Evolutionary conservation across 2,797 vertebrate genomes (phyloP).

Genomic region (Alectoris magna): DNA sequence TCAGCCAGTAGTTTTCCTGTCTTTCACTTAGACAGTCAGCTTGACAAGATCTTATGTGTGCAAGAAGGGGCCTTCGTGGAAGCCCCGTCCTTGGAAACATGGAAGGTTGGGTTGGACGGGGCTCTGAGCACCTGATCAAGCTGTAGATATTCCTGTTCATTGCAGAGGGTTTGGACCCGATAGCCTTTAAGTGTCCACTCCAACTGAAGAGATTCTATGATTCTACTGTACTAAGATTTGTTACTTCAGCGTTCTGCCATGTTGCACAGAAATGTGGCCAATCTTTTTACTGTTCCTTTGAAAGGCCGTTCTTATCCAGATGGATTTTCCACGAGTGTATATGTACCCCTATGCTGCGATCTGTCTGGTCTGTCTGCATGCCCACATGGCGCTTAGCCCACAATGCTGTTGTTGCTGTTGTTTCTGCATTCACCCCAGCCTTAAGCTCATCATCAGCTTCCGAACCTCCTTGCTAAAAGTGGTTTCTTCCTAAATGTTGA

Average conservation of each 20-base stretch:
- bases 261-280: background rate
- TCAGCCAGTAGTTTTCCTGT: background rate
- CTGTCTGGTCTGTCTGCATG: background rate
- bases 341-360: background rate
- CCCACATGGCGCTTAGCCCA: background rate
- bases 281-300: background rate
- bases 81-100: no score
- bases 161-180: no score
- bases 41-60: background rate
- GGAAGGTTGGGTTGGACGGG: no score
- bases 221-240: no score
- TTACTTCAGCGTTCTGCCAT: background rate
- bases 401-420: background rate
- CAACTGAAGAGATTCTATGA: no score
- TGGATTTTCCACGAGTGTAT: background rate
- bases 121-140: no score
- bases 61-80: background rate
- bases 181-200: no score
- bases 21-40: background rate
- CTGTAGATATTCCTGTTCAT: no score
- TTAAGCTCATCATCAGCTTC: background rate
- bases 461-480: slow-evolving; percentile 14
- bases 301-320: background rate
- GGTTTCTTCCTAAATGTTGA: slow-evolving; percentile 43
- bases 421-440: background rate